Evolutionary conservation across 2,888 invertebrate species (phyloP), one percentile per base, ranked within the genome.

Genomic region (Clunio marinus): DNA sequence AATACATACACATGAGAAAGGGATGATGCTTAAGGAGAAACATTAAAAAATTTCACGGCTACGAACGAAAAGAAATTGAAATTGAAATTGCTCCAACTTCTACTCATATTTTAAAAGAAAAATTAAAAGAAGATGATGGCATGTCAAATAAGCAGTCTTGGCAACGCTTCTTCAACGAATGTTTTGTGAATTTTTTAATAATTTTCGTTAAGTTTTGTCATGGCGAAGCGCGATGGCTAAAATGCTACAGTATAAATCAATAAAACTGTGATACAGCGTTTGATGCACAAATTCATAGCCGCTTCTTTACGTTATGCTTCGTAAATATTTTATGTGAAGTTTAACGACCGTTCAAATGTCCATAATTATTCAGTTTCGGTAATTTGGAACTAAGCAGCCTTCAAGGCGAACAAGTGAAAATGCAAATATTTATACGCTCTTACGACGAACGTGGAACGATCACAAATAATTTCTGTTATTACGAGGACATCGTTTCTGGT

Each of bases 381-480:
- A 27, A 57, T 57, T 57, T 27, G 57, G 7, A 57, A 27, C 57
- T 57, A 57, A 57, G 25, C 57, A 57, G 27, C 25, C 57, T 27
- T 4, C 20, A 25, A 57, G 55, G 27, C 45, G n/a, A 45, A n/a
- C 17, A 41, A 66, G 66, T 55, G 66, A 66, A 66, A 66, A 66
- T 66, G 66, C 66, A 66, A 66, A 66, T 66, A 66, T 66, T 66
- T 66, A 55, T 55, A 55, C 46, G 51, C 66, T 35, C 22, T 17
- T 27, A 10, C 32, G 59, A 25, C n/a, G n/a, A n/a, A 65, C 45
- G 63, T 55, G 66, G 35, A 65, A 46, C 63, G 46, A 45, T 37
- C 8, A 17, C 15, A 65, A 46, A 17, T 66, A 66, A 66, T 66
- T 66, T 66, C 22, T 20, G 66, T 66, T 35, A 66, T 66, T 66